Conservation (phyloP, 92 coral and sea anemone species). For the Zoanthus solanderi region DNA sequence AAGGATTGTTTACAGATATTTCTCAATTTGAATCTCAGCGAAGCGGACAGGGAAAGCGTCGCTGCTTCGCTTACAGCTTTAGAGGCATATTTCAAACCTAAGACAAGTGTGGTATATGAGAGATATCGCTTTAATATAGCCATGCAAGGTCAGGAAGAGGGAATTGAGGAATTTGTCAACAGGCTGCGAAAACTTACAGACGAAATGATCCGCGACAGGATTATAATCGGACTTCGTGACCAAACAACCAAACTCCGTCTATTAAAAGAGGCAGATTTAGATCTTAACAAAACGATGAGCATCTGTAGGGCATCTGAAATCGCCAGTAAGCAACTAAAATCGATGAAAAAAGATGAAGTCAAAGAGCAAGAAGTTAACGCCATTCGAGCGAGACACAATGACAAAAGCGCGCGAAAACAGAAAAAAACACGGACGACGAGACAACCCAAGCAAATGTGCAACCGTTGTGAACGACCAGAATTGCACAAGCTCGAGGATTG, state of each 20-base stretch:
- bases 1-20: conserved; percentile 17
- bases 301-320: conserved; percentile 33
- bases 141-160: conserved; percentile 30
- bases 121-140: neutral
- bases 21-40: conserved; percentile 5
- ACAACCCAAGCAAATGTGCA: neutral
- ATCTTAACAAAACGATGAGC: conserved; percentile 41
- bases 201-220: conserved; percentile 8
- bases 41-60: conserved; percentile 4
- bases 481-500: conserved; percentile 26
- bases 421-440: neutral
- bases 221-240: conserved; percentile 40
- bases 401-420: neutral
- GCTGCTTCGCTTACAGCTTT: conserved; percentile 9
- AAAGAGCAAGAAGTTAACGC: conserved; percentile 29
- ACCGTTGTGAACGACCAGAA: neutral
- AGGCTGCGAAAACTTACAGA: conserved; percentile 14
- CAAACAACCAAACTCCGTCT: conserved; percentile 35
- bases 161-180: conserved; percentile 30
- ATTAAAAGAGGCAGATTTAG: conserved; percentile 47
- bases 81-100: conserved; percentile 15
- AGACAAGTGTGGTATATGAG: neutral
- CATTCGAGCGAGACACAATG: conserved; percentile 15
- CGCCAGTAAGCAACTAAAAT: conserved; percentile 41
- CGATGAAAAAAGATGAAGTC: conserved; percentile 42